Evolutionary conservation across 2,888 invertebrate genomes (phyloP), one percentile per base, ranked within the genome.

Genomic region (Agrotis segetum): DNA sequence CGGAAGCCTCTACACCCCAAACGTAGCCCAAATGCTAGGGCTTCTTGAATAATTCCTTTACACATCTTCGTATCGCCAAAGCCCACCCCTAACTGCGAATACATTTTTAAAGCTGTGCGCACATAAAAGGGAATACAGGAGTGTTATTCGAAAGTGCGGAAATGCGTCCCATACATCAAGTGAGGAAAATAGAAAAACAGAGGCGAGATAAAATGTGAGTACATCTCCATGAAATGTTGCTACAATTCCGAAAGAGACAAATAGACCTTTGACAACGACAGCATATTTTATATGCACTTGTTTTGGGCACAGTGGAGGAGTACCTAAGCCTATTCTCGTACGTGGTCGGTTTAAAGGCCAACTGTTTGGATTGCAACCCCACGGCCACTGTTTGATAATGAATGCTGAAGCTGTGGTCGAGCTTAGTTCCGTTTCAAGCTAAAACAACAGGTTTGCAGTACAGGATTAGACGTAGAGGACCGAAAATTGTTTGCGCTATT

Each of bases 131-230:
- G 95, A 95, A 95, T 95, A 93, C 91, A 88, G 85, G 88, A 94
- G 92, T 90, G 91, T 92, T 92, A 93, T 94, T 92, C 93, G 93
- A 93, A 95, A 95, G 94, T 95, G 92, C 93, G 94, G 95, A 95
- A 95, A 95, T 94, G 93, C 94, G 94, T 94, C 94, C 92, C 94
- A 96, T 96, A 95, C 91, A 95, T 95, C 95, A 95, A 93, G 93
- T 86, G 92, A 91, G 91, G 87, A 90, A 94, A 94, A 95, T 94
- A 95, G 94, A 95, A 95, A 95, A 94, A 95, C 92, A 93, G 90
- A 90, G 91, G 89, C 85, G 88, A 89, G 91, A 93, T 93, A 93
- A 94, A 95, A 93, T 93, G 93, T 93, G 92, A 92, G 92, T 93
- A 93, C 92, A 92, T 92, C 87, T 88, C 88, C 85, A 91, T 93